Percentiles rank a stretch among this genome's conserved stretches.
Conservation (phyloP, 2,888 invertebrate species). For the Apeira syringaria region DNA sequence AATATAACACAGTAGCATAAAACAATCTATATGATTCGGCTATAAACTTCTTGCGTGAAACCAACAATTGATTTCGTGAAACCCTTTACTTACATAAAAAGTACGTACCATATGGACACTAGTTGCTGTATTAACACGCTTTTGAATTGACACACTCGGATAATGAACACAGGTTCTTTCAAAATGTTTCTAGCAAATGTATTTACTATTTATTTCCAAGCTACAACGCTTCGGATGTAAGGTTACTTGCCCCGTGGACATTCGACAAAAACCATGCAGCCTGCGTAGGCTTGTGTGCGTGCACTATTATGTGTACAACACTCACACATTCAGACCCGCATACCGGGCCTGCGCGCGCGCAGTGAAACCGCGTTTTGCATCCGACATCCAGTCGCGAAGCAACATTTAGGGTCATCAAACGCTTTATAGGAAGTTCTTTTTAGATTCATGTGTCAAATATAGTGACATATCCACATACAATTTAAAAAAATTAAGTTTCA, state of each 20-base stretch:
- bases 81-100: no score
- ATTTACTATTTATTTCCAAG: conserved; percentile 41
- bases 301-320: conserved; percentile 21
- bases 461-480: conserved; percentile 40
- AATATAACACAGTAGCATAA: no score
- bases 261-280: conserved; percentile 82
- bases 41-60: no score
- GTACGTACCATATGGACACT: no score
- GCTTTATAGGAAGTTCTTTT: conserved; percentile 59
- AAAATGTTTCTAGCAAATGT: no score
- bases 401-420: conserved; percentile 79
- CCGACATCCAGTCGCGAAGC: conserved; percentile 72
- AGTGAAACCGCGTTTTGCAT: conserved; percentile 75
- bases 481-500: conserved; percentile 1
- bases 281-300: conserved; percentile 50
- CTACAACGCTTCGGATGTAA: conserved; percentile 52
- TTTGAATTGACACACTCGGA: no score
- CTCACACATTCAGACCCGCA: conserved; percentile 57
- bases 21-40: no score
- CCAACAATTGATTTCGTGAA: no score
- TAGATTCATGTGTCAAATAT: conserved; percentile 48
- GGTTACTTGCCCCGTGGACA: conserved; percentile 82
- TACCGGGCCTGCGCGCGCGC: conserved; percentile 71
- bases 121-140: no score
- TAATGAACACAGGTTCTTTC: no score